Base-by-base conservation (phyloP, 2,113 vertebrate species). In the Brachirus orientalis region DNA sequence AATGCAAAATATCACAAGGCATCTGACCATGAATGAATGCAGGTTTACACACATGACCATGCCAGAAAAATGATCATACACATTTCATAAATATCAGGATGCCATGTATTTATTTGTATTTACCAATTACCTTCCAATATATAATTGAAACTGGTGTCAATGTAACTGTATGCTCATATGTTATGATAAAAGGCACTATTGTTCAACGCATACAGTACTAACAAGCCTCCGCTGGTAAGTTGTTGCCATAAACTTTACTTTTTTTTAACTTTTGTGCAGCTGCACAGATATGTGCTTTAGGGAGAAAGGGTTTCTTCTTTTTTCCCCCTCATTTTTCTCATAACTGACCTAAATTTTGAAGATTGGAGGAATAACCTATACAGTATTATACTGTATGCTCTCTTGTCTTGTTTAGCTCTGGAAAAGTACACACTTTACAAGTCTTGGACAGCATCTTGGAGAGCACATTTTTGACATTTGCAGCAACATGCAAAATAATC, bases 401-500 rank as follows among this genome's bases (percentile, higher is more conserved):
- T 63, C 14, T 63, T 69, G 54, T 51, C 70, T 63, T 57, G 53
- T 33, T 16, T 56, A 47, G 17, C 47, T 71, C 59, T 61, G 16
- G 51, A 62, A 48, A 73, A 48, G 33, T 67, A 36, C 60, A 61
- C 17, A 41, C 55, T 79, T 69, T 44, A 54, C 67, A 83, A 71
- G 10, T 43, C 10, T 43, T 5, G 14, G 14, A 43, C 14, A 53
- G 62, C 47, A 44, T 52, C 62, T 41, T 63, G 17, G 44, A 45
- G 40, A 55, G 61, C 40, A 19, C 28, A 8, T 67, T 22, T 56
- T 69, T 63, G 12, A 60, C 51, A 72, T 69, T 63, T 54, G 45
- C 73, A 55, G 44, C 58, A 55, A 38, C 20, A 66, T 47, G 41
- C 12, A 43, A 55, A 19, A 70, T 58, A 10, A 75, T 60, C 19